These are phyloP conservation scores for Watsonalla cultraria DNA, from an alignment of 2,888 invertebrate species.

Conservation along the genomic window DNA sequence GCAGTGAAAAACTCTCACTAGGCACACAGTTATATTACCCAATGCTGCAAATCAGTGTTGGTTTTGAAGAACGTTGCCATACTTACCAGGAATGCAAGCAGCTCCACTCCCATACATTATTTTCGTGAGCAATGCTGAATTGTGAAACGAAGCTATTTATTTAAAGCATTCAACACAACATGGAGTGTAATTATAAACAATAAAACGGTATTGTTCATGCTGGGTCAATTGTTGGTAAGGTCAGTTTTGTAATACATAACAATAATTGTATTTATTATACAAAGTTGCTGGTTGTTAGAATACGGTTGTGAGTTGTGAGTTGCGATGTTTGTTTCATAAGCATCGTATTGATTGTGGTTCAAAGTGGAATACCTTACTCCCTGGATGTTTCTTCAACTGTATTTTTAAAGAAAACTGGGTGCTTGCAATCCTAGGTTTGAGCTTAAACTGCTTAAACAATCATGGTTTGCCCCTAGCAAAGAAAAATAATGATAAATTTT, in stretches of 20 bases:
- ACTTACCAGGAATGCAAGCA: neutral
- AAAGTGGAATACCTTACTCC: too few relatives aligned
- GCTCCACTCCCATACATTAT: neutral
- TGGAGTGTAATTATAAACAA: neutral
- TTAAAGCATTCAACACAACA: neutral
- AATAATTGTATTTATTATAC: neutral
- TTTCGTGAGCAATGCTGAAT: neutral
- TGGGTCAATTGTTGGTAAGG: neutral
- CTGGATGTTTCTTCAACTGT: too few relatives aligned
- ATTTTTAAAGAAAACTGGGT: too few relatives aligned
- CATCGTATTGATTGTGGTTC: too few relatives aligned
- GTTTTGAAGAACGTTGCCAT: neutral
- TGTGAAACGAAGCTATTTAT: neutral
- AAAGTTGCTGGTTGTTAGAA: neutral
- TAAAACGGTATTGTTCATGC: neutral
- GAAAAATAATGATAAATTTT: too few relatives aligned
- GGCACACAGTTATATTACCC: too few relatives aligned
- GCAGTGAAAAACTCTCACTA: too few relatives aligned
- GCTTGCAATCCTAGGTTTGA: too few relatives aligned
- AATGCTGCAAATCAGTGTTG: neutral
- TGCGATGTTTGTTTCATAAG: neutral
- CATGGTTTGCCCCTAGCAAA: too few relatives aligned
- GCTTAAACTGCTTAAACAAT: too few relatives aligned
- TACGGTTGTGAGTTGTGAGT: neutral
- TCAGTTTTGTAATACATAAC: neutral